Evolutionary conservation across 2,797 vertebrate genomes (phyloP).

Genomic region (Novumbra hubbsi): DNA sequence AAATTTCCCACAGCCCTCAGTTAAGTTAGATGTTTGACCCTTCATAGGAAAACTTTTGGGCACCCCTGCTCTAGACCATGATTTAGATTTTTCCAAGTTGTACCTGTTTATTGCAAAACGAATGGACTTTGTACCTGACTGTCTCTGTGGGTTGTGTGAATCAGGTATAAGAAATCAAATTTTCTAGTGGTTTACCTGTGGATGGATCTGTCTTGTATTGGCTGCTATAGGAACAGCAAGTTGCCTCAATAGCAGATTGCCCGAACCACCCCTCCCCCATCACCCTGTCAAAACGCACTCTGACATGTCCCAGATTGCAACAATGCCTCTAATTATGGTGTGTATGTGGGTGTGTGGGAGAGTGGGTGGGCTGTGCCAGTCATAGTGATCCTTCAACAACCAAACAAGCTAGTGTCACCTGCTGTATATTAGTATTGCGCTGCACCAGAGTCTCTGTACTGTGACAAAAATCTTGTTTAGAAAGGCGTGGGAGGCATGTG

Average conservation of each 20-base stretch:
- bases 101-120: no score
- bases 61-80: no score
- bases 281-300: conserved; percentile 29
- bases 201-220: conserved; percentile 47
- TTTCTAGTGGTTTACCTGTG: not conserved
- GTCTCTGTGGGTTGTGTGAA: no score
- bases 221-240: conserved; percentile 54
- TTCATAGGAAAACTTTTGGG: no score
- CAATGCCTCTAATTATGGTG: conserved; percentile 21
- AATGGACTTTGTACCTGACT: no score
- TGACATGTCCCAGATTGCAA: conserved; percentile 30
- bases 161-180: no score
- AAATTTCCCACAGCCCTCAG: no score
- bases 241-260: conserved; percentile 36
- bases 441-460: conserved; percentile 39
- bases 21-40: not conserved
- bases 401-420: conserved; percentile 53
- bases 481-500: conserved; percentile 40
- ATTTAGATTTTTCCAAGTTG: no score
- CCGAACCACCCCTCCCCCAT: conserved; percentile 62
- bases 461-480: conserved; percentile 57
- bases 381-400: not conserved
- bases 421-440: conserved; percentile 46
- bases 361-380: conserved; percentile 3
- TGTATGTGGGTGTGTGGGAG: not conserved